A percentile compares a stretch with the other conserved stretches of the same genome.
phyloP scores from a whole-genome alignment of 2,113 vertebrate genomes.

The Macroglossus sobrinus region DNA sequence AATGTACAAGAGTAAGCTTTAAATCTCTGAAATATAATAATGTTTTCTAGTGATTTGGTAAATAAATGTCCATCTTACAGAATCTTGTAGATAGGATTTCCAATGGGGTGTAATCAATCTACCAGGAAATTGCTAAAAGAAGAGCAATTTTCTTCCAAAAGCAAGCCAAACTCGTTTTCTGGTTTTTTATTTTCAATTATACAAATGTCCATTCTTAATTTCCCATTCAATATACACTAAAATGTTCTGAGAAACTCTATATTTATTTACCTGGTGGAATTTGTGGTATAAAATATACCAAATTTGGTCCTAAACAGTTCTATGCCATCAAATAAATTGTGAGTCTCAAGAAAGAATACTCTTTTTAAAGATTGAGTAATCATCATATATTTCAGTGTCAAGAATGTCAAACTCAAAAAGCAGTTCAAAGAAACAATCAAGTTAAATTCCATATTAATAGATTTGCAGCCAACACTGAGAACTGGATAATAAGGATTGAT shows the following conservation, averaged over 20 bases:
- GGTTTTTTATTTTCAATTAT: not conserved
- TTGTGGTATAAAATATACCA: not conserved
- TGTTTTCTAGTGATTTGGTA: not conserved
- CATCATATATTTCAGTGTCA: not conserved
- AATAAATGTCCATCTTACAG: not conserved
- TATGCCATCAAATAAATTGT: not conserved
- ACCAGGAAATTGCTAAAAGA: not conserved
- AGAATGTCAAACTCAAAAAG: not conserved
- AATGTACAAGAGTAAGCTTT: not conserved
- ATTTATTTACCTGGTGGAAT: not conserved
- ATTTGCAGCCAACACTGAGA: not conserved
- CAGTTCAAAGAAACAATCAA: not conserved
- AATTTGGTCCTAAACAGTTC: not conserved
- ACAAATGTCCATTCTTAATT: not conserved
- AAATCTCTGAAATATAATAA: not conserved
- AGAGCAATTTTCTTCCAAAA: not conserved
- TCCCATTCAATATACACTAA: not conserved
- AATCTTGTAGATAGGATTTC: not conserved
- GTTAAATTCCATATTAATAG: not conserved
- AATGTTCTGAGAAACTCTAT: not conserved
- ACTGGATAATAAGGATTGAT: not conserved
- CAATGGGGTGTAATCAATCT: not conserved
- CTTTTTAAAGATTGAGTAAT: not conserved
- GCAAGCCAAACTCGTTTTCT: not conserved
- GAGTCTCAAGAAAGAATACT: not conserved